A percentile compares a stretch with the other conserved stretches of the same genome.
phyloP scores from a whole-genome alignment of 2,797 vertebrate genomes.

The Masticophis lateralis region DNA sequence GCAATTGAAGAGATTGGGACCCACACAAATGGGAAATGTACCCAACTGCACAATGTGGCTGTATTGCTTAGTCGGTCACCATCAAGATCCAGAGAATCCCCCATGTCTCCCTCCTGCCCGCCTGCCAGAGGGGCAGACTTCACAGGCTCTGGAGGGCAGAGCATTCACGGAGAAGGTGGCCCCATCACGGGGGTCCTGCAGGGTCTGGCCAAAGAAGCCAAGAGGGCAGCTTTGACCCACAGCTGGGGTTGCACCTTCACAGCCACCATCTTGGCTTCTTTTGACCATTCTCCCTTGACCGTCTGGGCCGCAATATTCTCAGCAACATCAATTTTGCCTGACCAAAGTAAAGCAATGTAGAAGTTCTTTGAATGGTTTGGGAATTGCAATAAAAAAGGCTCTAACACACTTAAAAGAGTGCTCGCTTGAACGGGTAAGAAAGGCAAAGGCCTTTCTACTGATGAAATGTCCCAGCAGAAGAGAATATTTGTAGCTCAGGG shows the following conservation, averaged over 20 bases:
- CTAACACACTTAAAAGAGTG: neutral
- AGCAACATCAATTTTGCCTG: neutral
- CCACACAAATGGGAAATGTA: neutral
- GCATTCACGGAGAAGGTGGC: neutral
- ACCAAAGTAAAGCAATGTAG: neutral
- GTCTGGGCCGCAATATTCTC: neutral
- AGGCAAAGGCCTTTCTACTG: neutral
- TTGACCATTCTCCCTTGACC: neutral
- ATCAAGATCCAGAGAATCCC: neutral
- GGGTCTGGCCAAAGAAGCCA: neutral
- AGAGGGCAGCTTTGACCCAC: neutral
- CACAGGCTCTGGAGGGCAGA: neutral
- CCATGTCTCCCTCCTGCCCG: neutral
- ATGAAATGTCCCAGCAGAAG: neutral
- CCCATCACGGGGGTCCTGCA: neutral
- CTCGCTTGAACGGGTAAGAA: neutral
- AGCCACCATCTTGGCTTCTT: neutral
- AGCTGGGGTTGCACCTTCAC: neutral
- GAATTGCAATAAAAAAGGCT: neutral
- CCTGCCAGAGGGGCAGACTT: neutral
- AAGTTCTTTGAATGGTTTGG: neutral
- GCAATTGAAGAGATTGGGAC: neutral
- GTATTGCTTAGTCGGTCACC: neutral
- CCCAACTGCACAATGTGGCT: neutral
- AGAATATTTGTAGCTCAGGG: neutral